Conservation (phyloP, 2,888 invertebrate genomes). For the Polietes domitor region DNA sequence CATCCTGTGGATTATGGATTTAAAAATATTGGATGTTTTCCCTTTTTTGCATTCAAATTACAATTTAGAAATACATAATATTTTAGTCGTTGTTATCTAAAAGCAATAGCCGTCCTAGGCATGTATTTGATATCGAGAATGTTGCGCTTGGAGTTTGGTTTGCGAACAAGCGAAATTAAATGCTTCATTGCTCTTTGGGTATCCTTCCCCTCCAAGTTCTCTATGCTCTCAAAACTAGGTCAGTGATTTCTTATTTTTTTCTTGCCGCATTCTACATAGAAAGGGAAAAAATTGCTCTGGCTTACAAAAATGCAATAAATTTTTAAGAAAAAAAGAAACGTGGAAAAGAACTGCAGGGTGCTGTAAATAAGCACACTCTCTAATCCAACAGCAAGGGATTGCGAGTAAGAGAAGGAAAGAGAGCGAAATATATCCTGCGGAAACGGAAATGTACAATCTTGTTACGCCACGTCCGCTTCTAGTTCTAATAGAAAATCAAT, state of each 20-base stretch:
- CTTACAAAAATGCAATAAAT: slow-evolving; percentile 24
- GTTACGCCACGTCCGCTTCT: slow-evolving; percentile 5
- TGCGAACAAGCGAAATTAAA: no score
- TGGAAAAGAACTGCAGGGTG: not conserved
- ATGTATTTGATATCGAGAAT: no score
- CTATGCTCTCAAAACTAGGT: slow-evolving; percentile 57
- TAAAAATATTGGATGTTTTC: no score
- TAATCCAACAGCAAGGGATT: not conserved
- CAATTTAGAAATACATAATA: no score
- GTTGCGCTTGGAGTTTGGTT: no score
- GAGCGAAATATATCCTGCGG: slow-evolving; percentile 40
- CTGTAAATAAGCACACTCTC: not conserved
- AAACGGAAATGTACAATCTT: slow-evolving; percentile 46
- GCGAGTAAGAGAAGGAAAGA: no score
- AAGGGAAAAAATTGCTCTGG: slow-evolving; percentile 1
- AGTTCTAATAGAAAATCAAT: slow-evolving; percentile 35
- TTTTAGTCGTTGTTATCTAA: no score
- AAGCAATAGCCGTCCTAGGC: no score
- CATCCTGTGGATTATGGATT: no score
- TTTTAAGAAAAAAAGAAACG: not conserved
- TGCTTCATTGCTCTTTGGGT: slow-evolving; percentile 9
- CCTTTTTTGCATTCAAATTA: no score
- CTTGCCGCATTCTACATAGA: slow-evolving; percentile 24
- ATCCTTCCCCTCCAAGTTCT: slow-evolving; percentile 35
- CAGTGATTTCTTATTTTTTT: slow-evolving; percentile 56